phyloP scores from a whole-genome alignment of 1,140 invertebrate genomes.

The Sycophila sp. region DNA sequence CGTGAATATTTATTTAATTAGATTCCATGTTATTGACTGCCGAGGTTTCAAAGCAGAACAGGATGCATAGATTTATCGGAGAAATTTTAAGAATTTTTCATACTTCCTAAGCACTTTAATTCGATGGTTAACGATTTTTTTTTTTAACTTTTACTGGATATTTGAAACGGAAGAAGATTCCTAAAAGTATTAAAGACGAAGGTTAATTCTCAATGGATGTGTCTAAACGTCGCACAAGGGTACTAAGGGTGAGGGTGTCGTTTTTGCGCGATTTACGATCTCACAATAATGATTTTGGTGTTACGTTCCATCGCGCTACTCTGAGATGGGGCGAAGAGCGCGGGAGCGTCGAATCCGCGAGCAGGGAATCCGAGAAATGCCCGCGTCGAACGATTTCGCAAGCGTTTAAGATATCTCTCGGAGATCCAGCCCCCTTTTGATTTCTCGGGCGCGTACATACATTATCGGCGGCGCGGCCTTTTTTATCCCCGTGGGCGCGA shows the following conservation, averaged over 20 bases:
- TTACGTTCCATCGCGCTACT: too few relatives aligned
- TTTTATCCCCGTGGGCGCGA: not conserved
- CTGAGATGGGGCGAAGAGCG: not conserved
- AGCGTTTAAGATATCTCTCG: conserved; percentile 26
- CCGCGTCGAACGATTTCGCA: conserved; percentile 5
- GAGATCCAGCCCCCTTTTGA: conserved; percentile 24
- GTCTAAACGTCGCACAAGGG: too few relatives aligned
- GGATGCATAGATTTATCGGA: too few relatives aligned
- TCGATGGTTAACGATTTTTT: too few relatives aligned
- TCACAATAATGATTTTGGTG: conserved; percentile 34
- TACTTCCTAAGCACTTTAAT: too few relatives aligned
- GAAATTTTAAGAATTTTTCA: too few relatives aligned
- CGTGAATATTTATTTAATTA: conserved; percentile 67
- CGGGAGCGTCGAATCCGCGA: not conserved
- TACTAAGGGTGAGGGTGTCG: conserved; percentile 15
- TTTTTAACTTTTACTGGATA: too few relatives aligned
- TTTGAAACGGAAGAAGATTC: too few relatives aligned
- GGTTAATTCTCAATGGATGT: too few relatives aligned
- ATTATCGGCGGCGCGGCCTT: conserved; percentile 16
- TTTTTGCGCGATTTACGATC: conserved; percentile 30
- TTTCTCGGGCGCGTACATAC: conserved; percentile 11
- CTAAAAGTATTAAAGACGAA: too few relatives aligned
- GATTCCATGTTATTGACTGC: too few relatives aligned
- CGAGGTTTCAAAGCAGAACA: too few relatives aligned
- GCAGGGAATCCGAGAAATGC: conserved; percentile 36